Conservation (phyloP, 1,140 invertebrate species). For the Nilaparvata lugens region DNA sequence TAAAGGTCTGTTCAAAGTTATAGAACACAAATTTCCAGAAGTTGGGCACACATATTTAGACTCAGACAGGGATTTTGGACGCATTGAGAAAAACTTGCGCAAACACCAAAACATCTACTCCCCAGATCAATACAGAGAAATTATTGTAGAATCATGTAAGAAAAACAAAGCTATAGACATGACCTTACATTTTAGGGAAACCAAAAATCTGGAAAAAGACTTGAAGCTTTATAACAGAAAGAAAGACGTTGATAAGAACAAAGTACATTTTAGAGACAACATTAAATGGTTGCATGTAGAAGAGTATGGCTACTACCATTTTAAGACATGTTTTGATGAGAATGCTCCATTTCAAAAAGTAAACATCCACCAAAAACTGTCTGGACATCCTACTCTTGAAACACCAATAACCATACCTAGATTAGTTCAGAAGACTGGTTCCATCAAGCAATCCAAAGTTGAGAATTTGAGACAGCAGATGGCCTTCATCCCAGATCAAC, state of each 20-base stretch:
- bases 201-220: slow-evolving; percentile 5
- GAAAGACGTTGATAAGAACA: neutral
- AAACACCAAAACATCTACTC: neutral
- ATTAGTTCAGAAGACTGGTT: too few species aligned
- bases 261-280: too few species aligned
- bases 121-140: slow-evolving; percentile 13
- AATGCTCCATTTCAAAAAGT: too few species aligned
- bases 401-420: too few species aligned
- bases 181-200: slow-evolving; percentile 9
- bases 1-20: neutral
- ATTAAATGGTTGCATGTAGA: too few species aligned
- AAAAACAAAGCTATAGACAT: slow-evolving; percentile 15
- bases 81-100: slow-evolving; percentile 14
- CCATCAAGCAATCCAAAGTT: too few species aligned
- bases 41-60: slow-evolving; percentile 15
- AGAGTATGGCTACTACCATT: too few species aligned
- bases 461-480: too few species aligned
- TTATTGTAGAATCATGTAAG: slow-evolving; percentile 9
- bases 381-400: too few species aligned
- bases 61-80: slow-evolving; percentile 16
- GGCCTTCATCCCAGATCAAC: too few species aligned
- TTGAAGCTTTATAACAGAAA: slow-evolving; percentile 6
- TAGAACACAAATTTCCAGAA: slow-evolving; percentile 16
- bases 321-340: too few species aligned
- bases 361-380: too few species aligned